phyloP scores from a whole-genome alignment of 2,888 invertebrate species.

The Resseliella maxima region DNA sequence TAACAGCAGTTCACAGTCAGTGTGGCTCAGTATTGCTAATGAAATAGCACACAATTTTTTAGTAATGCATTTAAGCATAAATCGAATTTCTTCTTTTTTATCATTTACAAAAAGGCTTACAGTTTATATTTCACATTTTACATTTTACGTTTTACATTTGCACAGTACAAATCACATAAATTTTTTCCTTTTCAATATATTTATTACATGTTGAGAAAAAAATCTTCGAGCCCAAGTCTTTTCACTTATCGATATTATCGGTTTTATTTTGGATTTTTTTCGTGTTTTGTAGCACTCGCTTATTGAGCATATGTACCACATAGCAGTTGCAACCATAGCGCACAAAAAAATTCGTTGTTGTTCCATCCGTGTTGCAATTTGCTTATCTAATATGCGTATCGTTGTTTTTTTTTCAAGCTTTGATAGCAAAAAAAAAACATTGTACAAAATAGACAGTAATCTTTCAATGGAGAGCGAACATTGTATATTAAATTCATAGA shows the following conservation, averaged over 20 bases:
- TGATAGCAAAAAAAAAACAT: not conserved
- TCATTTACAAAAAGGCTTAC: no score
- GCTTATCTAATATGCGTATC: constrained; percentile 51
- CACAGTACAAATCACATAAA: no score
- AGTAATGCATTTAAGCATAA: no score
- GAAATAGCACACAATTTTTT: no score
- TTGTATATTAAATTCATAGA: not conserved
- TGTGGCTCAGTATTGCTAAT: no score
- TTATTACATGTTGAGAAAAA: no score
- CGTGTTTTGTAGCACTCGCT: not conserved
- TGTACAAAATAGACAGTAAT: not conserved
- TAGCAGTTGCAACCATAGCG: not conserved
- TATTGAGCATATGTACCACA: not conserved
- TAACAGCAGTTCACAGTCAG: no score
- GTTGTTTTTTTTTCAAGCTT: not conserved
- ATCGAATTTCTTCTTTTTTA: no score
- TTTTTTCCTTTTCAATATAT: not conserved
- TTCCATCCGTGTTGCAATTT: constrained; percentile 37
- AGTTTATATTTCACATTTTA: no score
- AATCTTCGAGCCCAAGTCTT: not conserved
- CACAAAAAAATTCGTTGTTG: no score
- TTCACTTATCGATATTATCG: constrained; percentile 27
- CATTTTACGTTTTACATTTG: no score
- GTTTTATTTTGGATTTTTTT: not conserved
- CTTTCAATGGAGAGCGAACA: not conserved